Conservation (phyloP, 2,113 vertebrate genomes). For the Limnothrissa miodon region DNA sequence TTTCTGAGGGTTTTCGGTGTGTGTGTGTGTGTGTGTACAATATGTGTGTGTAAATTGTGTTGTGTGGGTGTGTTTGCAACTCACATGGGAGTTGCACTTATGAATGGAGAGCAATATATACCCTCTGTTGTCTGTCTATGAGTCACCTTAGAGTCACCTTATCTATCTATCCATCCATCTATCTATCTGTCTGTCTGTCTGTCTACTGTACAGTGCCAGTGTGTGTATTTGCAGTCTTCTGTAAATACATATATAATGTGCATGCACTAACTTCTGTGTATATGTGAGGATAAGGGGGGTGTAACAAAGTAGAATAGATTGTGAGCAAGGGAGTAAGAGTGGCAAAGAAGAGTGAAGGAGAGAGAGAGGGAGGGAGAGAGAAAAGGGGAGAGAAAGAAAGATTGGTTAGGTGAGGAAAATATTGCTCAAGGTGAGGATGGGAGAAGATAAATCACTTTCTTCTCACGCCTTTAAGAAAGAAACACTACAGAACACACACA, state of each 20-base stretch:
- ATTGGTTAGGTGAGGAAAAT: neutral
- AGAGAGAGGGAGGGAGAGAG: neutral
- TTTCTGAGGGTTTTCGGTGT: too few species aligned
- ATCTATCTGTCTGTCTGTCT: conserved; percentile 33
- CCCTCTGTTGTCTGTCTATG: too few species aligned
- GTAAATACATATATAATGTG: too few species aligned
- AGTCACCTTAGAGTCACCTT: too few species aligned
- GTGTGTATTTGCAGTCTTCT: conserved; percentile 46
- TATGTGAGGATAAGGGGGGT: neutral
- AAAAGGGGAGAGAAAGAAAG: neutral
- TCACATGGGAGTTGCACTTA: too few species aligned
- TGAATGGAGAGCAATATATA: too few species aligned
- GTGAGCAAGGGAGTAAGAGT: neutral
- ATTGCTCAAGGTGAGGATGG: neutral
- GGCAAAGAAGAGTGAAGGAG: neutral
- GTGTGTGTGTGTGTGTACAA: neutral
- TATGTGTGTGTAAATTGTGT: neutral
- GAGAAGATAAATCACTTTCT: neutral
- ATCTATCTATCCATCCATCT: neutral
- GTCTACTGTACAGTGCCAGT: too few species aligned
- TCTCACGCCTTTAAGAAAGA: neutral
- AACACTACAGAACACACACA: neutral
- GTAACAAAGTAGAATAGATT: neutral
- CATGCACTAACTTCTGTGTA: too few species aligned
- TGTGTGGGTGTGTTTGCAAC: too few species aligned